Base-by-base conservation (phyloP, 2,113 vertebrate genomes). In the Addax nasomaculatus region DNA sequence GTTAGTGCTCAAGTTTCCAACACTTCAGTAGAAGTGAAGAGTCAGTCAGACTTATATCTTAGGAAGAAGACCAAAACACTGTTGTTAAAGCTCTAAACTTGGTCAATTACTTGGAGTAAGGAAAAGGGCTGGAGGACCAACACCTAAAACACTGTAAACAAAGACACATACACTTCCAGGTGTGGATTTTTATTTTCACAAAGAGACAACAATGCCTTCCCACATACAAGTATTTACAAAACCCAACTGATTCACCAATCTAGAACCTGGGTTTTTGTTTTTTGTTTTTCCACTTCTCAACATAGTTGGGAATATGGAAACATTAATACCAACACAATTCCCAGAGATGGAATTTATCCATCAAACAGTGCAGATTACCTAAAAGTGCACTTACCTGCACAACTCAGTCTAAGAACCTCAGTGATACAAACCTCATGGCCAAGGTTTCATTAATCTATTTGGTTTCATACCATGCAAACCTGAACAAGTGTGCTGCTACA, bases 131-230 rank as follows among this genome's bases (percentile, higher is more conserved):
- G 85, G n/a, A 85, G 49, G 15, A n/a, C 79, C 78, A 55, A 92
- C 3, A 80, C 39, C 90, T 90, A 64, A 86, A 79, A 43, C 8
- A 90, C 95, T 95, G 45, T 39, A 96, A 90, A 98, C 91, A 97
- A 96, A 96, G 93, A 97, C 94, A 97, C 94, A 92, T 47, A 97
- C 67, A 97, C 62, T 89, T 97, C 95, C 43, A 87, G 39, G 93
- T 49, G 96, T 97, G 95, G 97, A 89, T 73, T 96, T 98, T 97
- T 98, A 97, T 97, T 97, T 96, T 97, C 97, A 98, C 81, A 95
- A 93, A 96, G 90, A 97, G 90, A 97, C 92, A 96, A 95, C 92
- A 97, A 97, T 90, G 94, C 83, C 95, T 96, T 96, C 95, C 95
- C 94, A 90, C 93, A 94, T 94, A 98, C 95, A 94, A 95, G 76